Conservation (phyloP, 2,113 vertebrate genomes). For the Lycaon pictus region DNA sequence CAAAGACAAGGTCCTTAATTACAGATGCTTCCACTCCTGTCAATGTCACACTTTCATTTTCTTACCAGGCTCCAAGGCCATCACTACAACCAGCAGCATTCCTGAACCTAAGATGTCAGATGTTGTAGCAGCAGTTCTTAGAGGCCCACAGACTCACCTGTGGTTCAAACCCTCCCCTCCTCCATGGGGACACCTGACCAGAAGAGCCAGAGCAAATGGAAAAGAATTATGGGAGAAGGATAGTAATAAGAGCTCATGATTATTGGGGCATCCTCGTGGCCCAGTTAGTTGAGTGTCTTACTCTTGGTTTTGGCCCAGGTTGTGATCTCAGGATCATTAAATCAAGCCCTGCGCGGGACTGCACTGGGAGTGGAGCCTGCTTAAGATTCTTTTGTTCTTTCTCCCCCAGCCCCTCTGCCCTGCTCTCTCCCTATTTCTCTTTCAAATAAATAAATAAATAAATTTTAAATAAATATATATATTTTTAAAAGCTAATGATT, state of each 20-base stretch:
- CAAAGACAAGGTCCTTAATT: constrained; percentile 75
- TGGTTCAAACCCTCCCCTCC: background rate
- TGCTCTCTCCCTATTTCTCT: background rate
- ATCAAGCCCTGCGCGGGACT: background rate
- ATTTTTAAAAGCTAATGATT: background rate
- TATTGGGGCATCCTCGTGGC: background rate
- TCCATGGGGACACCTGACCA: background rate
- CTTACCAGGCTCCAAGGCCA: background rate
- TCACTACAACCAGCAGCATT: background rate
- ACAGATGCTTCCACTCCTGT: constrained; percentile 67
- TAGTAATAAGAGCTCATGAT: background rate
- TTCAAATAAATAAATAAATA: background rate
- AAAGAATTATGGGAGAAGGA: constrained; percentile 11
- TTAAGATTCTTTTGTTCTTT: background rate
- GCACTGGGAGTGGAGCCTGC: background rate
- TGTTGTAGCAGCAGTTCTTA: background rate
- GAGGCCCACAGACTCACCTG: background rate
- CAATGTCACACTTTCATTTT: constrained; percentile 11
- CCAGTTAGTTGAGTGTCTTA: background rate
- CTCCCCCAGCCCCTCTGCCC: too few species aligned
- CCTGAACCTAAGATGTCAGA: background rate
- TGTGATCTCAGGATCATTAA: background rate
- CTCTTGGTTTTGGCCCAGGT: background rate
- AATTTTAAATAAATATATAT: background rate
- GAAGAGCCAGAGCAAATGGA: background rate